Percentiles rank a stretch among this genome's conserved stretches.
Conservation (phyloP, 2,888 invertebrate genomes). For the Arrhopalites spinosus region DNA sequence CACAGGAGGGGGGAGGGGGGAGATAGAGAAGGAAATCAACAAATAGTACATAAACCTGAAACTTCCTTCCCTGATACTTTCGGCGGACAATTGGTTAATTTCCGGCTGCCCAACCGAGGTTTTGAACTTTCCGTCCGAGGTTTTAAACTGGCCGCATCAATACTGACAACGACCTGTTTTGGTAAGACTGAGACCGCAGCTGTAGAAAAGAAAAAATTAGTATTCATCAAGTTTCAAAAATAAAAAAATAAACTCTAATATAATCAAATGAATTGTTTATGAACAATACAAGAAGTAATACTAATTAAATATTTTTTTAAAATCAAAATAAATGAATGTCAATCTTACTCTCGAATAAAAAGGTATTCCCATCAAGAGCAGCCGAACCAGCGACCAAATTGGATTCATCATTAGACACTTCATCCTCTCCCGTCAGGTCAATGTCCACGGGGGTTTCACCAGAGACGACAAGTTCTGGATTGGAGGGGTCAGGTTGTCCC, state of each 20-base stretch:
- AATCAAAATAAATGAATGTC: background rate
- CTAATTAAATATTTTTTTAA: background rate
- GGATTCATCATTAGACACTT: conserved; percentile 1
- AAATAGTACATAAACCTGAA: conserved; percentile 76
- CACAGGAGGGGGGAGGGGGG: background rate
- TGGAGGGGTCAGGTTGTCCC: background rate
- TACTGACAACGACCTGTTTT: conserved; percentile 29
- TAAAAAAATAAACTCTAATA: background rate
- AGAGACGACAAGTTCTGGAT: background rate
- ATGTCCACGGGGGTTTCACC: conserved; percentile 19
- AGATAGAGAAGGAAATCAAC: background rate
- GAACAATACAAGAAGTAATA: background rate
- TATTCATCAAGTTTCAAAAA: no score
- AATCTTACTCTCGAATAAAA: conserved; percentile 41
- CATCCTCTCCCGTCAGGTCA: conserved; percentile 46
- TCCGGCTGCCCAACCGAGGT: conserved; percentile 69
- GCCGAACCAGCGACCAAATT: conserved; percentile 28
- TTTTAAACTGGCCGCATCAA: conserved; percentile 53
- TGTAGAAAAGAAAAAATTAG: background rate
- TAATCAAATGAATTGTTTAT: background rate
- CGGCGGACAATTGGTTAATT: conserved; percentile 73
- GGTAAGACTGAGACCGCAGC: background rate
- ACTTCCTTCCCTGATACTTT: conserved; percentile 74
- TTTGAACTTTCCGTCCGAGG: conserved; percentile 66
- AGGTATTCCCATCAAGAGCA: conserved; percentile 55